Evolutionary conservation across 2,888 invertebrate species (phyloP).

Genomic region (Malacosoma neustria): DNA sequence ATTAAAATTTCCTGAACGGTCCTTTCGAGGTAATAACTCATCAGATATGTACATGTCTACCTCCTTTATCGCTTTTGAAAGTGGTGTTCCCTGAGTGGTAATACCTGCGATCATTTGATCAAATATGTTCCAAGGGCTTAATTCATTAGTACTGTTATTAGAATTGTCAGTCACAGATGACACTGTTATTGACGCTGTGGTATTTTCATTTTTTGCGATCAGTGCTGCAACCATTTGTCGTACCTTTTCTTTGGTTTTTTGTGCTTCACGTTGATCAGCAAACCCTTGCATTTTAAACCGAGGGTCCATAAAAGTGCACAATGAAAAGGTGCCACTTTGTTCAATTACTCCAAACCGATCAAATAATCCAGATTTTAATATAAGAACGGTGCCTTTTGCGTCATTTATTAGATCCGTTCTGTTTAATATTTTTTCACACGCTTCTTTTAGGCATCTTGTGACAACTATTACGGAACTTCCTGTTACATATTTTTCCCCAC

Average conservation of each 20-base stretch:
- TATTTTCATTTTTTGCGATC: too few species aligned
- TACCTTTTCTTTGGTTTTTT: conserved; percentile 10
- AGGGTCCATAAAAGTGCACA: conserved; percentile 16
- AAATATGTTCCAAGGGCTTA: conserved; percentile 14
- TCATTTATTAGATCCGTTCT: too few species aligned
- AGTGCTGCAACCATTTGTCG: conserved; percentile 6
- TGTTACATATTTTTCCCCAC: conserved; percentile 18
- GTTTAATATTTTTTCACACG: conserved; percentile 4
- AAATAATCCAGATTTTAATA: conserved; percentile 8
- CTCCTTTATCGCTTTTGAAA: conserved; percentile 14
- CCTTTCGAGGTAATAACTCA: conserved; percentile 10
- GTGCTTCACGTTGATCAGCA: conserved; percentile 9
- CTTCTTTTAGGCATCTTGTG: conserved; percentile 14
- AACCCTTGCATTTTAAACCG: conserved; percentile 11
- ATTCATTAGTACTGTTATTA: conserved; percentile 4
- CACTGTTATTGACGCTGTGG: too few species aligned
- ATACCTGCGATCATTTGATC: conserved; percentile 6
- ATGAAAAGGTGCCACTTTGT: conserved; percentile 12
- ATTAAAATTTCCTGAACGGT: conserved; percentile 8
- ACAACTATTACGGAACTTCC: conserved; percentile 17
- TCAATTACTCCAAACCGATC: conserved; percentile 13
- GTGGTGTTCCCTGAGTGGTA: conserved; percentile 10
- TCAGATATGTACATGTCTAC: conserved; percentile 13
- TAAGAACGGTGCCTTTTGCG: conserved; percentile 5
- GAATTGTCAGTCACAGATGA: too few species aligned